These are phyloP conservation scores for Cheumatopsyche charites DNA, from an alignment of 1,140 invertebrate genomes.

Conservation along the genomic window DNA sequence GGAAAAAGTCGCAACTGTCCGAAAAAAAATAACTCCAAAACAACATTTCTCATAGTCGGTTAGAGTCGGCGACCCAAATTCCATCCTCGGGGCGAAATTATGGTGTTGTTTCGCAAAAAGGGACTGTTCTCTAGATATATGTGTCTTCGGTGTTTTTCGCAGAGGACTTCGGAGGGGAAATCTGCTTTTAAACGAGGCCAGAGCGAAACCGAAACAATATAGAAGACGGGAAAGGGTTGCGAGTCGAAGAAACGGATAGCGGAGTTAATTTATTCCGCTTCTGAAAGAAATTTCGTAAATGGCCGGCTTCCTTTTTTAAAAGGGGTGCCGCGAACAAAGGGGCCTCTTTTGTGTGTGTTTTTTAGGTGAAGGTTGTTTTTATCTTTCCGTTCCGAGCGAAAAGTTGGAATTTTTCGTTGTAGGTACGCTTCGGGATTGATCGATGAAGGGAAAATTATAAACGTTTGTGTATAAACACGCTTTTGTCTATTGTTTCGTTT, in stretches of 20 bases:
- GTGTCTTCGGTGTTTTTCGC: not conserved
- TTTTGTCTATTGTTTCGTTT: too few species aligned
- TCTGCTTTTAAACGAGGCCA: conserved; percentile 6
- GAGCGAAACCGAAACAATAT: not conserved
- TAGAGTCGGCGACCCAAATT: conserved; percentile 2
- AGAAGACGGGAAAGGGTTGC: not conserved
- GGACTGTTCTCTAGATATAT: conserved; percentile 20
- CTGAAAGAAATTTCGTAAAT: conserved; percentile 20
- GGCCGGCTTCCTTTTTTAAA: not conserved
- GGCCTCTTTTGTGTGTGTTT: too few species aligned
- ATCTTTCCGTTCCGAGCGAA: too few species aligned
- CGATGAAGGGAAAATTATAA: too few species aligned
- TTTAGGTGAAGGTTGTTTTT: too few species aligned
- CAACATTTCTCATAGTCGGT: not conserved
- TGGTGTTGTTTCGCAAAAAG: conserved; percentile 18
- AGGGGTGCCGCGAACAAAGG: too few species aligned
- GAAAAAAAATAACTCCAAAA: not conserved
- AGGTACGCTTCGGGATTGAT: too few species aligned
- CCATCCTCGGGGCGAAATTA: conserved; percentile 10
- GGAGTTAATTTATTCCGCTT: conserved; percentile 32
- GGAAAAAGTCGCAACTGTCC: not conserved
- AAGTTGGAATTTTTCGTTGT: too few species aligned
- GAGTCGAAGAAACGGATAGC: conserved; percentile 17
- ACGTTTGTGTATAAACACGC: too few species aligned
- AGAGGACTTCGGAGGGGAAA: not conserved